These are phyloP conservation scores for Pantelozetes paolii DNA, from an alignment of 2,888 invertebrate species.

Conservation along the genomic window DNA sequence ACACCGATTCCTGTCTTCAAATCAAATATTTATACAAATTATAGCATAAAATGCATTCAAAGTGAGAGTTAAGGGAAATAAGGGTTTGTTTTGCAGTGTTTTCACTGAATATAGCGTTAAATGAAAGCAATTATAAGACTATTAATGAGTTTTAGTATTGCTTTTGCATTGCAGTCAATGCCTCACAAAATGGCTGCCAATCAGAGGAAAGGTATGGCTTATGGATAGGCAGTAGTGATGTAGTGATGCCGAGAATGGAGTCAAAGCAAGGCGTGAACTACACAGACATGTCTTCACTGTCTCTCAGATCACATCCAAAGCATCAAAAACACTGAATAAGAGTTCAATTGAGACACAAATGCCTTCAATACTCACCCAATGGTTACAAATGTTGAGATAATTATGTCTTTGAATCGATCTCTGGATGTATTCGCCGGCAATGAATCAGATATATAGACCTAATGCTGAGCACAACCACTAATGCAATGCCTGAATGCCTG, in stretches of 20 bases:
- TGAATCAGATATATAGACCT: neutral
- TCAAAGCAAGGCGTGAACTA: slow-evolving; percentile 31
- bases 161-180: neutral
- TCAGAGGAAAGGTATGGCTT: neutral
- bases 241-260: slow-evolving; percentile 23
- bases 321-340: neutral
- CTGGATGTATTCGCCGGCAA: neutral
- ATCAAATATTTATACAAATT: too few relatives aligned
- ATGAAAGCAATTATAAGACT: neutral
- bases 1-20: neutral
- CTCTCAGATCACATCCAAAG: neutral
- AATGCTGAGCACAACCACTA: neutral
- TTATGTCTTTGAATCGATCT: too few relatives aligned
- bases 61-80: neutral
- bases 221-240: slow-evolving; percentile 9
- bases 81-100: too few relatives aligned
- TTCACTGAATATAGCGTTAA: too few relatives aligned
- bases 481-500: slow-evolving; percentile 3
- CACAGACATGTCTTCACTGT: neutral
- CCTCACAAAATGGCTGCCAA: slow-evolving; percentile 30
- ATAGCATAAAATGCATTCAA: too few relatives aligned
- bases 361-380: too few relatives aligned
- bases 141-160: slow-evolving; percentile 4
- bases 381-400: too few relatives aligned
- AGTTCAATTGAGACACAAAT: too few relatives aligned